Percentiles rank a stretch among this genome's conserved stretches.
phyloP scores from a whole-genome alignment of 2,888 invertebrate species.

The Drosophila colorata region DNA sequence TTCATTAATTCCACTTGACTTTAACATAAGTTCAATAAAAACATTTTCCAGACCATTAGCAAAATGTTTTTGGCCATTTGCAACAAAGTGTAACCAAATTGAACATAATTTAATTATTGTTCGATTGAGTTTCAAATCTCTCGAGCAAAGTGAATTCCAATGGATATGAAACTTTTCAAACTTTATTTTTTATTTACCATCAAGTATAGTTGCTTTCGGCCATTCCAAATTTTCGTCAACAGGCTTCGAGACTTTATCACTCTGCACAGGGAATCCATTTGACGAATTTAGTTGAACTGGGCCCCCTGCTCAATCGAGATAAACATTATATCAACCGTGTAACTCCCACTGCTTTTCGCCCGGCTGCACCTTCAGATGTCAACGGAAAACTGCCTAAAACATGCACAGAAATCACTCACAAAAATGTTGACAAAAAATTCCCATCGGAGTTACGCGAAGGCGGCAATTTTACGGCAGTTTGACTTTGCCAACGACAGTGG shows the following conservation, averaged over 20 bases:
- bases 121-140: constrained; percentile 1
- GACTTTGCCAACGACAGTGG: constrained; percentile 43
- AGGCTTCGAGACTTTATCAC: not conserved
- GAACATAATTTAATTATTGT: constrained; percentile 1
- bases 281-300: constrained; percentile 7
- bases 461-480: constrained; percentile 72
- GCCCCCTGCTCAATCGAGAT: constrained; percentile 14
- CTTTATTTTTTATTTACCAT: not conserved
- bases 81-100: not conserved
- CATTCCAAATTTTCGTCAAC: not conserved
- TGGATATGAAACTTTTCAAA: too few relatives aligned
- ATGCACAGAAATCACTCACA: constrained; percentile 62
- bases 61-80: not conserved
- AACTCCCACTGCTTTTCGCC: constrained; percentile 5
- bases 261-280: constrained; percentile 3
- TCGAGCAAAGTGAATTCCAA: not conserved
- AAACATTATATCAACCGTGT: constrained; percentile 27
- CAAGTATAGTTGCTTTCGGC: too few relatives aligned
- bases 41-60: not conserved
- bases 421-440: constrained; percentile 54
- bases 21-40: not conserved
- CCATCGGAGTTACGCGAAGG: constrained; percentile 42
- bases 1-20: not conserved
- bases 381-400: constrained; percentile 27
- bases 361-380: constrained; percentile 1